Percentiles rank a stretch among this genome's conserved stretches.
Evolutionary conservation across 2,888 invertebrate species (phyloP).

Genomic region (Chesias legatella): DNA sequence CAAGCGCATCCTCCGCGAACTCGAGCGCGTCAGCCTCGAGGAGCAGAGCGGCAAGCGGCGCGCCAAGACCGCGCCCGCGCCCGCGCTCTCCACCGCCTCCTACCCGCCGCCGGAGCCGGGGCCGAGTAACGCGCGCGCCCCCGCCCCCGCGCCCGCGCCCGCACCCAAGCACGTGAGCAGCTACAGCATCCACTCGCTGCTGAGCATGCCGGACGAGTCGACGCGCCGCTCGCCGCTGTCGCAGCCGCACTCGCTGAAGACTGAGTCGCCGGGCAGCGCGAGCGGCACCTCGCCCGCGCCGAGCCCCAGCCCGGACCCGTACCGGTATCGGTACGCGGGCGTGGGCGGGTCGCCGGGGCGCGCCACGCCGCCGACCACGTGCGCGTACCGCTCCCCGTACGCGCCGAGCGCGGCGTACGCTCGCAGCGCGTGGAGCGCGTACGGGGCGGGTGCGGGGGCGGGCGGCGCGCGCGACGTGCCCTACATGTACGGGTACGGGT

Average conservation of each 20-base stretch:
- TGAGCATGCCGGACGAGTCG: conserved; percentile 82
- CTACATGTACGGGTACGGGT: conserved; percentile 66
- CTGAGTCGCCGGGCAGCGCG: conserved; percentile 59
- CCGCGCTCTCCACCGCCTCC: conserved; percentile 62
- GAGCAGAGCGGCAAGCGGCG: conserved; percentile 84
- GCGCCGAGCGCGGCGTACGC: conserved; percentile 29
- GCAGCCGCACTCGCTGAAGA: conserved; percentile 57
- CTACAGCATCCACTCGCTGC: conserved; percentile 91
- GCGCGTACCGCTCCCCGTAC: conserved; percentile 60
- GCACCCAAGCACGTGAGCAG: conserved; percentile 82
- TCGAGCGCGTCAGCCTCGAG: conserved; percentile 87
- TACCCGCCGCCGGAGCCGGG: conserved; percentile 44
- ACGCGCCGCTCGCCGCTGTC: conserved; percentile 58
- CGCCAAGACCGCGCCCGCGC: conserved; percentile 69
- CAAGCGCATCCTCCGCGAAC: conserved; percentile 89
- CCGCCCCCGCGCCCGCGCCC: conserved; percentile 40
- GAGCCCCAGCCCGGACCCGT: conserved; percentile 67
- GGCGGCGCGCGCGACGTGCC: conserved; percentile 56
- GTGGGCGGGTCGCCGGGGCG: conserved; percentile 55
- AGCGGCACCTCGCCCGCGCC: conserved; percentile 65
- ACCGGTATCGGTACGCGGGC: conserved; percentile 61
- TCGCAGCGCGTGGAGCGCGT: conserved; percentile 31
- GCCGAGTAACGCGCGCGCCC: conserved; percentile 48
- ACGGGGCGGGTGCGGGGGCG: conserved; percentile 64
- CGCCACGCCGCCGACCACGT: conserved; percentile 53